Conservation (phyloP, 2,797 vertebrate species). For the Heliangelus exortis region DNA sequence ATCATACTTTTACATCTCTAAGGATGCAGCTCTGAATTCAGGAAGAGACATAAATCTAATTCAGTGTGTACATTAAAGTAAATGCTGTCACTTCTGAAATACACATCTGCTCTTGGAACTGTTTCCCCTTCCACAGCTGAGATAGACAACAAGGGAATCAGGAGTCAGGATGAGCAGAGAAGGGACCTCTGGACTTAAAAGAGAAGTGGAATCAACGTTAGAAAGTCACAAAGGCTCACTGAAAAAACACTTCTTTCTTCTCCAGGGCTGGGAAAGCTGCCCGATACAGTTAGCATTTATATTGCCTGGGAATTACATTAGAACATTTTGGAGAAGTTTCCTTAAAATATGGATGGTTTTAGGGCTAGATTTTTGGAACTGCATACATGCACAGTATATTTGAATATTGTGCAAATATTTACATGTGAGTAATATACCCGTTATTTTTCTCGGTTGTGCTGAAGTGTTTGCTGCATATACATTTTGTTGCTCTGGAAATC, state of each 20-base stretch:
- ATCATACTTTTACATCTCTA: neutral
- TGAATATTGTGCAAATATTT: constrained; percentile 55
- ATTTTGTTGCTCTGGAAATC: neutral
- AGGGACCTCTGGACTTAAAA: neutral
- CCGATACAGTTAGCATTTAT: constrained; percentile 13
- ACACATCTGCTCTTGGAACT: neutral
- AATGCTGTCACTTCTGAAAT: neutral
- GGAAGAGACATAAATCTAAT: neutral
- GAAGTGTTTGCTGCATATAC: neutral
- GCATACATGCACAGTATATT: neutral
- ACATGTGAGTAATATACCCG: neutral
- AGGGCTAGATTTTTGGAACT: constrained; percentile 19
- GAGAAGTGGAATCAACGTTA: neutral
- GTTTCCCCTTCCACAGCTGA: neutral
- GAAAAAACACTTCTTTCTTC: constrained; percentile 35
- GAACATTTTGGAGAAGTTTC: constrained; percentile 29
- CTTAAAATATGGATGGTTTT: constrained; percentile 14
- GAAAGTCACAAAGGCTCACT: neutral
- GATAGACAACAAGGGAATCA: neutral
- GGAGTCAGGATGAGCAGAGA: neutral
- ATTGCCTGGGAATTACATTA: constrained; percentile 63
- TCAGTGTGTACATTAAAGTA: neutral
- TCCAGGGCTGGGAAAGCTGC: constrained; percentile 24
- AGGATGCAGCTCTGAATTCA: neutral
- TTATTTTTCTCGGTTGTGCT: neutral